A percentile compares a stretch with the other conserved stretches of the same genome.
phyloP scores from a whole-genome alignment of 2,113 vertebrate genomes.

The Oriolus oriolus region DNA sequence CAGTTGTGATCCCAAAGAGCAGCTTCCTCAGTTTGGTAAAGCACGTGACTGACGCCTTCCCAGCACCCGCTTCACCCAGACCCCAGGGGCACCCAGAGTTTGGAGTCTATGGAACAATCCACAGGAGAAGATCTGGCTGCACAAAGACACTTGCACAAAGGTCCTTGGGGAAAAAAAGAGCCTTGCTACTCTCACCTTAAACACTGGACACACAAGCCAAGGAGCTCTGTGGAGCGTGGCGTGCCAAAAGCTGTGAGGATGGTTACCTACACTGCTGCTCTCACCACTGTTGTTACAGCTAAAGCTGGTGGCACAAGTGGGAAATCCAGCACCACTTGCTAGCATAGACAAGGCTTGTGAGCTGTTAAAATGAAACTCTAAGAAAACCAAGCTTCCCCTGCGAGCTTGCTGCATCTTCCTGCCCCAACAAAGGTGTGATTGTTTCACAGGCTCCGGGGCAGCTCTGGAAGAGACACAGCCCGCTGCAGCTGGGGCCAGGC shows the following conservation, averaged over 20 bases:
- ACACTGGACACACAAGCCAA: not conserved
- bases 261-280: not conserved
- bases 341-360: not conserved
- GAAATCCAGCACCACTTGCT: not conserved
- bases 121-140: not conserved
- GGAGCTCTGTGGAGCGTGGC: accelerated
- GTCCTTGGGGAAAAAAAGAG: not conserved
- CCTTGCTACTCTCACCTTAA: not conserved
- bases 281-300: not conserved
- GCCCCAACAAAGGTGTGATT: not conserved
- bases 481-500: not conserved
- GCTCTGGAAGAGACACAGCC: not conserved
- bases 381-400: slow-evolving; percentile 1
- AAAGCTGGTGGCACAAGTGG: not conserved
- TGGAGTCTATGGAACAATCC: not conserved
- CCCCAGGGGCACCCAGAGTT: not conserved
- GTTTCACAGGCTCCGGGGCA: not conserved
- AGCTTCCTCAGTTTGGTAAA: not conserved
- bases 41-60: accelerated
- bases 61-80: accelerated
- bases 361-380: slow-evolving; percentile 32
- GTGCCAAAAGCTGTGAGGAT: not conserved
- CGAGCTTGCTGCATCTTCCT: not conserved
- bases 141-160: not conserved
- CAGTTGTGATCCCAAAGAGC: not conserved